Evolutionary conservation across 2,797 vertebrate species (phyloP), one percentile per base, ranked within the genome.

Genomic region (Aeoliscus strigatus): DNA sequence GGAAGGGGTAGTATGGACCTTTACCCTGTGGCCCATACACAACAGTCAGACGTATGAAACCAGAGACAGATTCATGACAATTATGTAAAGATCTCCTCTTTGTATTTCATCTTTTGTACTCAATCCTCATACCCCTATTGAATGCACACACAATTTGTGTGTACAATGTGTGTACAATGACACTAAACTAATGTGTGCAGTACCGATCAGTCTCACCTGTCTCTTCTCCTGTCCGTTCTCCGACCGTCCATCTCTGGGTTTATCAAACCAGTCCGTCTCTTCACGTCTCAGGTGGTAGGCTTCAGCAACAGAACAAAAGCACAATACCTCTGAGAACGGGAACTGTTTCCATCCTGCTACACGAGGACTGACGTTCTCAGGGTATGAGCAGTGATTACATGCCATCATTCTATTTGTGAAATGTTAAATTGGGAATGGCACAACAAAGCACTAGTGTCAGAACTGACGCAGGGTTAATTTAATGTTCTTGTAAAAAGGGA

Each of bases 201-300:
- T 8, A 2, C 27, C 24, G 24, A 7, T 3, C n/a, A n/a, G n/a
- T n/a, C 3, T 93, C 88, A 79, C 93, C 93, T 96, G 88, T 86
- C 91, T 94, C 78, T 91, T 87, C 51, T 99, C 88, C 27, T 90
- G 91, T 71, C 90, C 91, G 2, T 93, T 94, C 51, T 94, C 92
- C 64, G 88, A 62, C 38, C 91, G 90, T 43, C 90, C 89, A 6
- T 98, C 95, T 52, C 91, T 88, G 52, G 96, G 94, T 80, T 97
- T 96, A 81, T 98, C 94, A 84, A 96, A 99, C 96, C 96, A 99
- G 85, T 99, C 94, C 3, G 93, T 94, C 84, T 98, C 96, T 53
- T 99, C 96, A 51, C 83, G 91, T 47, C 92, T 91, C 32, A 98
- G 91, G 51, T 98, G 94, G 73, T 98, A 98, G 32, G 94, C 96